These are phyloP conservation scores for Crocidura indochinensis DNA, from an alignment of 2,797 vertebrate genomes.

Conservation along the genomic window DNA sequence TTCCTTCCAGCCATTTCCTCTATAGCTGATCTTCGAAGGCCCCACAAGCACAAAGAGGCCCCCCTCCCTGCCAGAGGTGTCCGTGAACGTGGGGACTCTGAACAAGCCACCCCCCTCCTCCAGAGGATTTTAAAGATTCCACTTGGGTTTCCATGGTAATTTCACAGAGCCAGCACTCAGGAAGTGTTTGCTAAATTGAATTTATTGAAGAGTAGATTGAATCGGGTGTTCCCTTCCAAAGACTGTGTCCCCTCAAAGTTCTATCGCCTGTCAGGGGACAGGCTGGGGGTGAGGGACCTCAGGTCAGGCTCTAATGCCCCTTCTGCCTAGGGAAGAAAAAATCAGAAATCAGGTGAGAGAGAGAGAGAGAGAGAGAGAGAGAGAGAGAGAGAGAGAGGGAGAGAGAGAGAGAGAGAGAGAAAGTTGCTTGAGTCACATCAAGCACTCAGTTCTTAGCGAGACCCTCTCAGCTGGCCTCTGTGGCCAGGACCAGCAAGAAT, in stretches of 20 bases:
- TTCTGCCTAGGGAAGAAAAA: neutral
- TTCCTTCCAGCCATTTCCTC: conserved; percentile 45
- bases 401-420: too few species aligned
- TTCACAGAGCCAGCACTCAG: conserved; percentile 64
- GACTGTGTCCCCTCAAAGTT: conserved; percentile 3
- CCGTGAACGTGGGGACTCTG: neutral
- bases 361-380: too few species aligned
- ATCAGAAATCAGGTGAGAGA: neutral
- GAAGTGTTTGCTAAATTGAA: conserved; percentile 73
- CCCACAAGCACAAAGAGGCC: neutral
- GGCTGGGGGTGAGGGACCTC: too few species aligned
- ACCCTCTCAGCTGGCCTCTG: neutral
- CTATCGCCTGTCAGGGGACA: neutral
- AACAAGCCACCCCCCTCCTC: conserved; percentile 41
- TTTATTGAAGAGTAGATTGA: conserved; percentile 67
- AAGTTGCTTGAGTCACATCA: too few species aligned
- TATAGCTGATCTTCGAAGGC: neutral
- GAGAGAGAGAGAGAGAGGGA: too few species aligned
- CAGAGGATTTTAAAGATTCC: conserved; percentile 68
- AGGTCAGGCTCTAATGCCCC: neutral
- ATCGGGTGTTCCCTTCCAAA: conserved; percentile 32
- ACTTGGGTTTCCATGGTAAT: conserved; percentile 75
- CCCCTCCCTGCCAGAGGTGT: conserved; percentile 19
- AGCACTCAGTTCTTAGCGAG: too few species aligned
- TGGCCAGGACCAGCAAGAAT: neutral